Conservation (phyloP, 2,797 vertebrate species). For the Gambusia yucatana region DNA sequence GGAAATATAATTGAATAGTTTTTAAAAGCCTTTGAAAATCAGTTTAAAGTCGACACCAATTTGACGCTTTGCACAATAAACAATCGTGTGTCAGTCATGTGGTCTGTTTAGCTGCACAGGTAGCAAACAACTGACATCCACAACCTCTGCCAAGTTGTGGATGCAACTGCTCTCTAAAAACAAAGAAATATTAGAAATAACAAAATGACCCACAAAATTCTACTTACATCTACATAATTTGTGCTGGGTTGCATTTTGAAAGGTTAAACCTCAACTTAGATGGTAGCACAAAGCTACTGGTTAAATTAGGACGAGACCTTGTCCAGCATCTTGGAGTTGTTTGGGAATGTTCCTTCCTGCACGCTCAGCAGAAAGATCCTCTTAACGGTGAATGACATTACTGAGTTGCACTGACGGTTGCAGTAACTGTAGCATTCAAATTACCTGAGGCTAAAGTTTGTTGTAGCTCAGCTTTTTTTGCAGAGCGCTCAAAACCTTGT, state of each 20-base stretch:
- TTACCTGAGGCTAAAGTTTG: conserved; percentile 6
- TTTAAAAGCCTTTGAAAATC: not conserved
- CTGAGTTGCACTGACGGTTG: conserved; percentile 1
- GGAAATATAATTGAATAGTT: not conserved
- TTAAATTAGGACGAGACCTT: not conserved
- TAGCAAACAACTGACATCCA: not conserved
- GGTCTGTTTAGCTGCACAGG: not conserved
- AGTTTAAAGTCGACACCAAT: not conserved
- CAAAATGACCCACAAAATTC: not conserved
- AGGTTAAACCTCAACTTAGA: not conserved
- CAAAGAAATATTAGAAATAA: not conserved
- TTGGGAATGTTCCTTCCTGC: not conserved
- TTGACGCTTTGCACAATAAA: not conserved
- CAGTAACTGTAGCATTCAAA: conserved; percentile 10
- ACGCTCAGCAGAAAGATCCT: conserved; percentile 3
- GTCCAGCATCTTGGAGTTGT: conserved; percentile 1
- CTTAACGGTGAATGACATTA: conserved; percentile 8
- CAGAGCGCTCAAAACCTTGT: conserved; percentile 6
- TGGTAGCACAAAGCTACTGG: not conserved
- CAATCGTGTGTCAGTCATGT: not conserved
- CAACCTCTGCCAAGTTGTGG: not conserved
- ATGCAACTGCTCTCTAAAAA: not conserved
- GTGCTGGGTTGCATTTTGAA: not conserved
- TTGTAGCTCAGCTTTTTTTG: conserved; percentile 9
- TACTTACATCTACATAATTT: not conserved